Base-by-base conservation (phyloP, 2,797 vertebrate genomes). In the Tokudaia muenninki region DNA sequence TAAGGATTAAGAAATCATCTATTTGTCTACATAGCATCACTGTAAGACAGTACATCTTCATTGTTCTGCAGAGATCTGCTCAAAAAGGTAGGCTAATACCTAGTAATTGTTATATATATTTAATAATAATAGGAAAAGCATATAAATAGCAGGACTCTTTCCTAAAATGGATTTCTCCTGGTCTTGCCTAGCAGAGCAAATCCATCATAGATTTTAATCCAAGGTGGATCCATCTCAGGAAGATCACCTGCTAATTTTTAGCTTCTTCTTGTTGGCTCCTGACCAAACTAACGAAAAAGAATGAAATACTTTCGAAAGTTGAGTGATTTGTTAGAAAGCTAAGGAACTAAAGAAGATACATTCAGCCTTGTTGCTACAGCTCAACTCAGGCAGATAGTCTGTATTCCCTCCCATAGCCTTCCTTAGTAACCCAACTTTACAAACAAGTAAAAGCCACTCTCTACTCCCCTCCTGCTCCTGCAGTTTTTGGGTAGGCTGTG, bases 261-360 rank as follows among this genome's bases (percentile, higher is more conserved):
- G 34, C 34, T 19, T n/a, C 6, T 17, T 17, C 67, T 70, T n/a
- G 67, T n/a, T n/a, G 16, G 16, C 67, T 70, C 67, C 7, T 70
- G 34, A n/a, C 34, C 34, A 70, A 70, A 70, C 34, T n/a, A 70
- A 26, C 41, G 29, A 14, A 77, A 77, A 44, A 77, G 74, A 77
- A 47, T 2, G 16, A 52, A 86, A 41, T 94, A 44, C 86, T 92
- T 87, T 47, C 70, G 47, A 87, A 94, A 92, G 65, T 55, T 82
- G 22, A 63, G 17, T 91, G 11, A 94, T 94, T 93, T 81, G 17
- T 94, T 92, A 63, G 92, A 84, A 89, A 63, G 90, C 26, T n/a
- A 63, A 87, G 80, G 80, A 94, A 44, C 21, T 37, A 90, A 70
- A 55, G n/a, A 79, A 75, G 12, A 21, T 22, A 37, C 50, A 4